Conservation (phyloP, 2,113 vertebrate genomes). For the Octodon degus region DNA sequence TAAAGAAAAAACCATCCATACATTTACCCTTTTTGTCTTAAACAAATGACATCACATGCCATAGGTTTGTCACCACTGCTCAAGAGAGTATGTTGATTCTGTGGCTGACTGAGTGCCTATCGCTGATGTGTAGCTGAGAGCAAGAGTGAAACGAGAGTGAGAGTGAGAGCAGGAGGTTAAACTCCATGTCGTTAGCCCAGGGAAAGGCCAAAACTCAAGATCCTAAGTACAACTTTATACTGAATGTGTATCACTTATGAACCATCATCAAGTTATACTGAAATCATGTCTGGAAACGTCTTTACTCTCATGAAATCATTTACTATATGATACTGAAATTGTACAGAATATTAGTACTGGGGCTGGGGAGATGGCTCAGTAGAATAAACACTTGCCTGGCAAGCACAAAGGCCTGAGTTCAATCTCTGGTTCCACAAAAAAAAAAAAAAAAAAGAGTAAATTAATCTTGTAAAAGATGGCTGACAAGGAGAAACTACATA, state of each 20-base stretch:
- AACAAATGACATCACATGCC: background rate
- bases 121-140: background rate
- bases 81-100: background rate
- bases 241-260: background rate
- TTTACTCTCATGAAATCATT: background rate
- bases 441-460: too few relatives aligned
- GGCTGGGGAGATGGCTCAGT: too few relatives aligned
- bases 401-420: too few relatives aligned
- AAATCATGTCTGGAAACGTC: background rate
- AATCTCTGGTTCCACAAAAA: too few relatives aligned
- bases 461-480: too few relatives aligned
- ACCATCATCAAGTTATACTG: background rate
- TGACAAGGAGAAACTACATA: background rate
- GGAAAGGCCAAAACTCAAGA: background rate
- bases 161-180: background rate
- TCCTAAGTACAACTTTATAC: background rate
- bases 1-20: background rate
- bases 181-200: background rate
- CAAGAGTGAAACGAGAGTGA: background rate
- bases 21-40: background rate
- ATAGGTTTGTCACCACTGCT: background rate
- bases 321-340: background rate
- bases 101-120: background rate
- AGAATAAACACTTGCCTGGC: too few relatives aligned
- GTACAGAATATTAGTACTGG: background rate